A percentile compares a stretch with the other conserved stretches of the same genome.
Conservation (phyloP, 2,113 vertebrate genomes). For the Microcebus jonahi region DNA sequence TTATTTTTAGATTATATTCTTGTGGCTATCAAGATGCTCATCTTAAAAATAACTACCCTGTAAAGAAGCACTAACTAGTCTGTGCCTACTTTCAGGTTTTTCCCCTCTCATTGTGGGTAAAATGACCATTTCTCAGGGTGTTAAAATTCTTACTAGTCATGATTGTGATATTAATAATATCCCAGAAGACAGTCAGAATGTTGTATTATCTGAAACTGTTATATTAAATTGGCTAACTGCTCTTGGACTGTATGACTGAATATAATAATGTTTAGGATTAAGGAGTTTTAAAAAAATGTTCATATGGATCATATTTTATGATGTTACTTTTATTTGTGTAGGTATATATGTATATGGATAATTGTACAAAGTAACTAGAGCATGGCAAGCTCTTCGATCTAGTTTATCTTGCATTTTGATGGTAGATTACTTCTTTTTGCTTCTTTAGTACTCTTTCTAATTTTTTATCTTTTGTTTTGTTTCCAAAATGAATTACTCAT, state of each 20-base stretch:
- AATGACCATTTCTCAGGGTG: slow-evolving; percentile 72
- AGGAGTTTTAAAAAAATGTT: slow-evolving; percentile 68
- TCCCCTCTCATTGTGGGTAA: slow-evolving; percentile 62
- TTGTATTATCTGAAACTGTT: slow-evolving; percentile 60
- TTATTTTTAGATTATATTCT: slow-evolving; percentile 38
- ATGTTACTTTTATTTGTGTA: neutral
- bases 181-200: slow-evolving; percentile 78
- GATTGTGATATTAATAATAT: slow-evolving; percentile 63
- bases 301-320: slow-evolving; percentile 59
- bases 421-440: slow-evolving; percentile 45
- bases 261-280: slow-evolving; percentile 76
- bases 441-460: neutral
- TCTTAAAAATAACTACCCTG: slow-evolving; percentile 43
- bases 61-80: neutral
- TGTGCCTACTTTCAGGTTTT: slow-evolving; percentile 48
- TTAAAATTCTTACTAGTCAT: slow-evolving; percentile 77
- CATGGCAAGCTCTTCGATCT: slow-evolving; percentile 43
- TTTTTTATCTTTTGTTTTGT: slow-evolving; percentile 49
- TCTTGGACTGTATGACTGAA: slow-evolving; percentile 72
- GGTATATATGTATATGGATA: neutral
- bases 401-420: slow-evolving; percentile 47
- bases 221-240: slow-evolving; percentile 56
- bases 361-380: slow-evolving; percentile 54
- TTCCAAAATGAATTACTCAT: neutral
- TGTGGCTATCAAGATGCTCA: neutral